A percentile compares a stretch with the other conserved stretches of the same genome.
phyloP scores from a whole-genome alignment of 2,888 invertebrate species.

The Eretmocerus hayati region DNA sequence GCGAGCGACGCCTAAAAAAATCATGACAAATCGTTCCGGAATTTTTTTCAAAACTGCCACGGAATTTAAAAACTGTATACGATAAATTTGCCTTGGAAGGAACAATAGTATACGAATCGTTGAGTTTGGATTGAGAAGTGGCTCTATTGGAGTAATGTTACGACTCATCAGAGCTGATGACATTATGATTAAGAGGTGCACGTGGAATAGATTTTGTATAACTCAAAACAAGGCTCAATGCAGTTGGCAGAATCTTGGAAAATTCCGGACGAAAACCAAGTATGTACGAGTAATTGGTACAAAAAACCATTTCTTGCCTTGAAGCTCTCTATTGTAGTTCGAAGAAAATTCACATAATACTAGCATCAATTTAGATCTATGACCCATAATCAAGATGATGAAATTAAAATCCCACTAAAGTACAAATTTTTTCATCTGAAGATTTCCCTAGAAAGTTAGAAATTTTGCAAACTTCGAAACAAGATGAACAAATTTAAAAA shows the following conservation, averaged over 20 bases:
- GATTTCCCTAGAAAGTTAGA: conserved; percentile 21
- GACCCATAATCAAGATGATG: conserved; percentile 10
- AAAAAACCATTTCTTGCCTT: conserved; percentile 47
- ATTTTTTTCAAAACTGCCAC: no score
- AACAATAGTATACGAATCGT: no score
- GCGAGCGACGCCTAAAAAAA: no score
- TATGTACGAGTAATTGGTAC: conserved; percentile 43
- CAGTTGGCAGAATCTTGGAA: conserved; percentile 31
- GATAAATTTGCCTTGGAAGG: no score
- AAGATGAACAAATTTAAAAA: conserved; percentile 7
- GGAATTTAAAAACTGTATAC: no score
- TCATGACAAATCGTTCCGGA: no score
- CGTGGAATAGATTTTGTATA: no score
- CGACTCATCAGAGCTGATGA: no score
- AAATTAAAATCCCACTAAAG: conserved; percentile 36
- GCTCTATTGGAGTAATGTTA: no score
- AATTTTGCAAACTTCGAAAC: conserved; percentile 9
- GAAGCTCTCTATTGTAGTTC: conserved; percentile 42
- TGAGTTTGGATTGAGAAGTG: no score
- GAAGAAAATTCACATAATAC: conserved; percentile 21
- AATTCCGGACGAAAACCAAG: conserved; percentile 34
- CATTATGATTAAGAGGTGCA: no score
- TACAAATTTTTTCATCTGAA: conserved; percentile 41
- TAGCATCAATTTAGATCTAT: conserved; percentile 18
- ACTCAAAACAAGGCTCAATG: no score